phyloP scores from a whole-genome alignment of 2,113 vertebrate genomes.

The Gymnocephalus cernua region DNA sequence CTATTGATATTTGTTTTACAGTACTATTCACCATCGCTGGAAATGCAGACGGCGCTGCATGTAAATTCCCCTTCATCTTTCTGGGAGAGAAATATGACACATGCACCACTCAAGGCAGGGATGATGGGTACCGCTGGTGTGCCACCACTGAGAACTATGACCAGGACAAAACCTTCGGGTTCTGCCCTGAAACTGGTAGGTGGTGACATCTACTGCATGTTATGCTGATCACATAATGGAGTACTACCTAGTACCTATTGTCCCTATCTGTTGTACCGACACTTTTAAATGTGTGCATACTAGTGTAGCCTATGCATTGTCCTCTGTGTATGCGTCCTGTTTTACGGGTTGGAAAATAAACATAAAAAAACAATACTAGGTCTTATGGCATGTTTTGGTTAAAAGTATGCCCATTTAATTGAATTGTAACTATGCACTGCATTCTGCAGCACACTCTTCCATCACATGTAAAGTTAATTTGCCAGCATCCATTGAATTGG shows the following conservation, averaged over 20 bases:
- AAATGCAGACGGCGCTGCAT: slow-evolving; percentile 92
- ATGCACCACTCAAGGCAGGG: slow-evolving; percentile 94
- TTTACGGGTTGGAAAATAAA: background rate
- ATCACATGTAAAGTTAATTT: background rate
- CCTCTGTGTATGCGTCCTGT: background rate
- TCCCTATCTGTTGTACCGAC: background rate
- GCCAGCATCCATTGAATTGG: background rate
- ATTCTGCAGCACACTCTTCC: background rate
- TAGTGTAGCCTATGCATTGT: background rate
- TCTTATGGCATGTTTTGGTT: too few species aligned
- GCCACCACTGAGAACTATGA: slow-evolving; percentile 96
- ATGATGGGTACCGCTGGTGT: slow-evolving; percentile 97
- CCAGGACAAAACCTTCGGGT: slow-evolving; percentile 92
- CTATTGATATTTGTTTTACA: slow-evolving; percentile 66
- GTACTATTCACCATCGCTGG: slow-evolving; percentile 95
- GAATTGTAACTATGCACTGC: background rate
- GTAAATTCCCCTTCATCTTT: slow-evolving; percentile 97
- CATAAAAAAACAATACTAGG: too few species aligned
- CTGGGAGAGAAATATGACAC: slow-evolving; percentile 89
- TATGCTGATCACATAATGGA: background rate
- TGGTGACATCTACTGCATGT: background rate
- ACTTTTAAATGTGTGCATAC: background rate
- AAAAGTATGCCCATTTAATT: too few species aligned
- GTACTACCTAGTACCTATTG: too few species aligned
- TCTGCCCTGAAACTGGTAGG: slow-evolving; percentile 96